phyloP scores from a whole-genome alignment of 2,888 invertebrate genomes.

The Agrilus mali region DNA sequence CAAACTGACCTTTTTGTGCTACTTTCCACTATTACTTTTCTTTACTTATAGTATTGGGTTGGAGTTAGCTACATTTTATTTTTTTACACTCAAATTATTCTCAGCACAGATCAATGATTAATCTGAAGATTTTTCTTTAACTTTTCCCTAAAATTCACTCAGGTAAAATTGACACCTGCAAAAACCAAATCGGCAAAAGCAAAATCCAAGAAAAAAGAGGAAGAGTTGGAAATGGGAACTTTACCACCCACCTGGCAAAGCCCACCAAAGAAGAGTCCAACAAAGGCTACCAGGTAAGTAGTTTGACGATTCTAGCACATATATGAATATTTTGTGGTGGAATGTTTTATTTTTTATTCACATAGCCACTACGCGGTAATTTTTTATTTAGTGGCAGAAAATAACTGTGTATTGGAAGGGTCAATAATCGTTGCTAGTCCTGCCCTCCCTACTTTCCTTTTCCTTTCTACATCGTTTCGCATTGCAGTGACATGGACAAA shows the following conservation, averaged over 20 bases:
- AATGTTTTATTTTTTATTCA: not conserved
- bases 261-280: conserved; percentile 11
- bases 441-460: conserved; percentile 10
- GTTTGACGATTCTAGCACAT: conserved; percentile 4
- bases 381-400: conserved; percentile 11
- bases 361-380: not conserved
- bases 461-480: conserved; percentile 17
- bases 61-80: too few species aligned
- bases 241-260: conserved; percentile 27
- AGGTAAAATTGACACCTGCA: conserved; percentile 23
- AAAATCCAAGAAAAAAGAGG: conserved; percentile 18
- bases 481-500: conserved; percentile 24
- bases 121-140: too few species aligned
- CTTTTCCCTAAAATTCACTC: conserved; percentile 5
- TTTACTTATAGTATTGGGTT: too few species aligned
- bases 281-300: not conserved
- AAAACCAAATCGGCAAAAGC: conserved; percentile 14
- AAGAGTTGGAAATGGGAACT: conserved; percentile 28
- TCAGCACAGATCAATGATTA: too few species aligned
- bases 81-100: too few species aligned
- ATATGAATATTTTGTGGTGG: conserved; percentile 9
- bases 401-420: conserved; percentile 27
- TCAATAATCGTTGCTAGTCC: conserved; percentile 15
- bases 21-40: too few species aligned
- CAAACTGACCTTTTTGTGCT: too few species aligned